Conservation (phyloP, 1,140 invertebrate genomes). For the Forficula auricularia region DNA sequence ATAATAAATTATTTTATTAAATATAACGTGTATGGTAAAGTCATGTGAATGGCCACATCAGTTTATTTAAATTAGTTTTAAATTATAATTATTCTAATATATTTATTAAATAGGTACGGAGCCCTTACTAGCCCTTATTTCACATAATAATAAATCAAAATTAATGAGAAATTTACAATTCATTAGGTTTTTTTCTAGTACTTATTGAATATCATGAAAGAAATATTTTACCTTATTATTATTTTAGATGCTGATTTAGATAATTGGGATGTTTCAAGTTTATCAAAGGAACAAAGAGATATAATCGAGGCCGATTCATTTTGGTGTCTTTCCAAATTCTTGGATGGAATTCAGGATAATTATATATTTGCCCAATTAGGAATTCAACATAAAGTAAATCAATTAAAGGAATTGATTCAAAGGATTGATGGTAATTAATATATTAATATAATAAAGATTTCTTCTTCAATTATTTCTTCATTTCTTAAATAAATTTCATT, state of each 20-base stretch:
- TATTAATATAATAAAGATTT: background rate
- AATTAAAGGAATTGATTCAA: conserved; percentile 85
- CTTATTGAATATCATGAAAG: too few species aligned
- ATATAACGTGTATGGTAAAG: too few species aligned
- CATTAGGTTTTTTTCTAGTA: too few species aligned
- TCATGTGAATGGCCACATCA: too few species aligned
- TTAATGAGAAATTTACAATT: conserved; percentile 1
- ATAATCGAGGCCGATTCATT: conserved; percentile 96
- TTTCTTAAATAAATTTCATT: too few species aligned
- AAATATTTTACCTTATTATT: conserved; percentile 12
- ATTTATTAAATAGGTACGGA: too few species aligned
- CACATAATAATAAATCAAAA: background rate
- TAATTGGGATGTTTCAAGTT: conserved; percentile 63
- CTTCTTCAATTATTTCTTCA: background rate
- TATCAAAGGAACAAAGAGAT: conserved; percentile 58
- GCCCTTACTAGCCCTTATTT: too few species aligned
- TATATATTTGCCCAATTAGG: conserved; percentile 99
- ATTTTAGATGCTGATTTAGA: conserved; percentile 61
- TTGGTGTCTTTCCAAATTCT: conserved; percentile 95
- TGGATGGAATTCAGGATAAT: conserved; percentile 98
- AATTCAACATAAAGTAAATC: conserved; percentile 83
- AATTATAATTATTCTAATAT: too few species aligned
- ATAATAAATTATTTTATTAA: too few species aligned
- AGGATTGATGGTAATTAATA: conserved; percentile 68
- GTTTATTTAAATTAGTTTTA: too few species aligned